A percentile compares a stretch with the other conserved stretches of the same genome.
Conservation (phyloP, 2,888 invertebrate species). For the Drosophila lacicola region DNA sequence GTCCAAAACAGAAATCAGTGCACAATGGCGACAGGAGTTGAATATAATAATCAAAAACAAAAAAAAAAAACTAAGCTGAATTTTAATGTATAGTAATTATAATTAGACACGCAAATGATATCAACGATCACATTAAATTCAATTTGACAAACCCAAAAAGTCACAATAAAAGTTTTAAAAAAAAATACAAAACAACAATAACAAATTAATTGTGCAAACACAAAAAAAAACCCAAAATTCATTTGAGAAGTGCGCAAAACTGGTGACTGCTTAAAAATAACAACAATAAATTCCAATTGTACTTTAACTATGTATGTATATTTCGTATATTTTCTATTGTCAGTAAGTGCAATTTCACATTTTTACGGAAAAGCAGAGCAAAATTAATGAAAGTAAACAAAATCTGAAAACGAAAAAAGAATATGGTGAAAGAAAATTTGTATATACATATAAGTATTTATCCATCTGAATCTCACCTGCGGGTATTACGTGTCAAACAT, state of each 20-base stretch:
- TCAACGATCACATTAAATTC: conserved; percentile 33
- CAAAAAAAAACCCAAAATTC: conserved; percentile 8
- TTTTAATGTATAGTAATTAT: conserved; percentile 26
- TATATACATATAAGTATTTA: conserved; percentile 7
- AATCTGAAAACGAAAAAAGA: conserved; percentile 5
- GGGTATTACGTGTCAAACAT: conserved; percentile 42
- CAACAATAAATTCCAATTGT: conserved; percentile 32
- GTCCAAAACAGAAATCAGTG: conserved; percentile 29
- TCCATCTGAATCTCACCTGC: conserved; percentile 14
- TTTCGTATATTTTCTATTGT: neutral
- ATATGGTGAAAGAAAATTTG: conserved; percentile 23
- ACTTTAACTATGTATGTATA: conserved; percentile 4
- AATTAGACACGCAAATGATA: conserved; percentile 59
- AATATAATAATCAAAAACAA: conserved; percentile 3
- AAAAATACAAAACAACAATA: conserved; percentile 32
- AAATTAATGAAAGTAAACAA: conserved; percentile 14
- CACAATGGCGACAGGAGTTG: conserved; percentile 23
- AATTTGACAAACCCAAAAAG: conserved; percentile 25
- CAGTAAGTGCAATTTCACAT: neutral
- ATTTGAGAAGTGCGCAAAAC: conserved; percentile 40
- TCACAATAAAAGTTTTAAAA: conserved; percentile 21
- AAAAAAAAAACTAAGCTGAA: conserved; percentile 11
- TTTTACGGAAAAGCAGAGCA: neutral
- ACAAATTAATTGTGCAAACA: conserved; percentile 60
- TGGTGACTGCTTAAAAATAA: conserved; percentile 13